Evolutionary conservation across 2,797 vertebrate genomes (phyloP), one percentile per base, ranked within the genome.

Genomic region (Emys orbicularis): DNA sequence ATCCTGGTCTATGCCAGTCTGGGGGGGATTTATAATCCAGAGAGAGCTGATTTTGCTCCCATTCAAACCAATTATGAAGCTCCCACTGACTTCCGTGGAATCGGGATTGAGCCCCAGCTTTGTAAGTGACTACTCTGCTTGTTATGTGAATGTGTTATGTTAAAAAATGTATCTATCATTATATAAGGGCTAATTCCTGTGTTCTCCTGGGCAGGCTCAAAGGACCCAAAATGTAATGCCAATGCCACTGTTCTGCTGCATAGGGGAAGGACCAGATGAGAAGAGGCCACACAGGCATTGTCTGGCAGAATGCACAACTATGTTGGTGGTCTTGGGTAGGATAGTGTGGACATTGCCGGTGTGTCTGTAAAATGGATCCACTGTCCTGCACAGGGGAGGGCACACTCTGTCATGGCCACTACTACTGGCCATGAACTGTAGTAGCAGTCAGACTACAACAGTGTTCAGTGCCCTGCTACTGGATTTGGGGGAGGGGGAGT

Each of bases 11-110:
- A 18, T 44, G 59, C 8, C 25, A 53, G 0, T 6, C 18, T 56
- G 81, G 87, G 74, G 79, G 89, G 2, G 1, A 3, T 25, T n/a
- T 76, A 1, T 29, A 13, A 13, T 34, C 44, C 18, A 7, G 16
- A 34, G 13, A 37, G 7, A 5, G 1, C 61, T 47, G 68, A 37
- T 5, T 7, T 8, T 81, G 0, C 0, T 29, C 61, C 83, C 23
- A 8, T 86, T 89, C 72, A 59, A 84, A 94, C 47, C 12, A 12
- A 5, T 1, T 68, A 88, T 92, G 53, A 80, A 92, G n/a, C 31
- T 92, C 29, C 3, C 0, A 80, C 47, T 83, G 11, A 41, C 44
- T 81, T 77, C 27, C 4, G 18, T 72, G 9, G 0, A 12, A 12
- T 2, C 6, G 0, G 6, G 57, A 13, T 21, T 52, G 53, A 79